Evolutionary conservation across 2,888 invertebrate genomes (phyloP).

Genomic region (Hyposoter didymator): DNA sequence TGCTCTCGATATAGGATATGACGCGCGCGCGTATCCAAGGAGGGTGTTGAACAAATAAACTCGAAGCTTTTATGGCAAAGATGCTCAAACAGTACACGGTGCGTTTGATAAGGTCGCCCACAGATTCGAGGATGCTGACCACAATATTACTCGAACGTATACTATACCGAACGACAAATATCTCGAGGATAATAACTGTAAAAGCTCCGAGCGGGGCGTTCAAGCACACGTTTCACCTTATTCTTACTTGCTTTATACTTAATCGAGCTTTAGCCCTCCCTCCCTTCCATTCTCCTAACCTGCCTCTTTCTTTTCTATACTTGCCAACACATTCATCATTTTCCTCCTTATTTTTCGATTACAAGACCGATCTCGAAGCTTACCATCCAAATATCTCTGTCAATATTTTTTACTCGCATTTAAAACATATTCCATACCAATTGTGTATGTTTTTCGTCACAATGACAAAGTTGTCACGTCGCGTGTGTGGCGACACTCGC

Average conservation of each 20-base stretch:
- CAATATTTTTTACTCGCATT: too few species aligned
- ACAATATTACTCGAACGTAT: constrained; percentile 73
- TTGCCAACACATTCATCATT: constrained; percentile 49
- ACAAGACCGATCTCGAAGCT: too few species aligned
- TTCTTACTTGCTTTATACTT: constrained; percentile 26
- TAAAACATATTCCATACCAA: too few species aligned
- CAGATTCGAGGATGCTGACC: constrained; percentile 57
- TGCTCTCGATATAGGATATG: constrained; percentile 30
- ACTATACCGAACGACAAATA: constrained; percentile 77
- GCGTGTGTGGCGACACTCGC: constrained; percentile 28
- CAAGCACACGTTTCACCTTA: constrained; percentile 63
- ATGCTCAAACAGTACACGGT: constrained; percentile 78
- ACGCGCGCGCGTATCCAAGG: constrained; percentile 70
- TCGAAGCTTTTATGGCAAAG: constrained; percentile 78
- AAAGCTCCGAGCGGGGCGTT: constrained; percentile 77
- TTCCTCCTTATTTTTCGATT: constrained; percentile 18
- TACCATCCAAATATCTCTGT: too few species aligned
- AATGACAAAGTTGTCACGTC: too few species aligned
- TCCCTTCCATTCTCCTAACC: background rate
- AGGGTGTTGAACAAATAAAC: constrained; percentile 76
- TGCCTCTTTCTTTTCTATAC: constrained; percentile 13
- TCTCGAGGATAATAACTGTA: constrained; percentile 81
- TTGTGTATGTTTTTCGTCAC: too few species aligned
- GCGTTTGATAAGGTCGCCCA: constrained; percentile 19
- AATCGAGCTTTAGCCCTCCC: constrained; percentile 28